Evolutionary conservation across 1,140 invertebrate species (phyloP).

Genomic region (Sinonovacula constricta): DNA sequence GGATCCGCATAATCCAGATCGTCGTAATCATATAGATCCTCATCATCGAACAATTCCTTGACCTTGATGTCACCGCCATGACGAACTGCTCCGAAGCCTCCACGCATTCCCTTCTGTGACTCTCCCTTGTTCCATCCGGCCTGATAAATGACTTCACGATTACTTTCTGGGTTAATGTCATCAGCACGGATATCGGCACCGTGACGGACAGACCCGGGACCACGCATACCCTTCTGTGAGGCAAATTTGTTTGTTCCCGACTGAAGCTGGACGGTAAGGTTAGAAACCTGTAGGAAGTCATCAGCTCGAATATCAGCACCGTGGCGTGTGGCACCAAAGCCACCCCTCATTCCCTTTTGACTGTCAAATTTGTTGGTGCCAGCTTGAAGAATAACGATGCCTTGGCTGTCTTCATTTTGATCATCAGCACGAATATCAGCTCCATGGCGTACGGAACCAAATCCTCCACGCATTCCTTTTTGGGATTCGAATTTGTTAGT

Average conservation of each 20-base stretch:
- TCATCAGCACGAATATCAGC: constrained; percentile 72
- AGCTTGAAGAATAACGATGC: constrained; percentile 93
- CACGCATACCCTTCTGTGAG: constrained; percentile 71
- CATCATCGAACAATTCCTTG: constrained; percentile 81
- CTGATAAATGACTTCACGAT: constrained; percentile 92
- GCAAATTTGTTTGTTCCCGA: constrained; percentile 88
- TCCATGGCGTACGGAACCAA: constrained; percentile 69
- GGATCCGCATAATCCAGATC: constrained; percentile 50
- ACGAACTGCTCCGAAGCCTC: constrained; percentile 75
- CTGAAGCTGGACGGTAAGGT: constrained; percentile 92
- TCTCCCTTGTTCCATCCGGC: constrained; percentile 92
- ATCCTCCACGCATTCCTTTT: constrained; percentile 83
- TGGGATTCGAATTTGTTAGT: constrained; percentile 87
- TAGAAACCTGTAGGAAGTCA: constrained; percentile 79
- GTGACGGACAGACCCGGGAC: constrained; percentile 68
- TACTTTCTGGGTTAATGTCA: constrained; percentile 79
- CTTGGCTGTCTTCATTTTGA: constrained; percentile 82
- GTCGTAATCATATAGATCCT: constrained; percentile 44
- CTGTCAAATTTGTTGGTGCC: constrained; percentile 91
- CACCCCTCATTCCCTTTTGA: constrained; percentile 83
- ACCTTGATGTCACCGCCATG: constrained; percentile 56
- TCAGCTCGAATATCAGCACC: constrained; percentile 71
- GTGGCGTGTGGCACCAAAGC: constrained; percentile 68
- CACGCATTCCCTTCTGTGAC: constrained; percentile 65
- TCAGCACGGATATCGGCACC: constrained; percentile 69